Evolutionary conservation across 2,888 invertebrate species (phyloP), one percentile per base, ranked within the genome.

Genomic region (Calameuta filiformis): DNA sequence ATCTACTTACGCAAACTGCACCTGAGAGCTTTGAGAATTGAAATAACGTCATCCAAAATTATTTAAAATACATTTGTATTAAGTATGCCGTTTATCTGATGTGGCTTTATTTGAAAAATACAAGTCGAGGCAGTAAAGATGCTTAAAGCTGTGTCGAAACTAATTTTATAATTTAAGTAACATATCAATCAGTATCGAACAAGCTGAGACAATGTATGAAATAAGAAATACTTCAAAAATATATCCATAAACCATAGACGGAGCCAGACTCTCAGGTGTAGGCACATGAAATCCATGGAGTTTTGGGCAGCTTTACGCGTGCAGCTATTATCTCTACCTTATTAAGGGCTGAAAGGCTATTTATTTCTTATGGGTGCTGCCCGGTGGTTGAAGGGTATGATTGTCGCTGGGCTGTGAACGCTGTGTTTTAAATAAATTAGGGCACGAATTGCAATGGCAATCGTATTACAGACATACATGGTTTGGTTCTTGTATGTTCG

Each of bases 401-500:
- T 68, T 81, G 76, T 79, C 79, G 75, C 73, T 76, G 79, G 56
- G 73, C 73, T 76, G 56, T 78, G 75, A 81, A 73, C 34, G 79
- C 56, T 75, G 69, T 71, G 35, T 75, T 69, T 75, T 71, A 75
- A 68, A 76, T 79, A 92, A 92, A 92, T 92, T 71, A 71, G 71
- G 6, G 71, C 15, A 71, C 71, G 34, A 71, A 71, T 34, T 71
- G 71, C 34, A 71, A 31, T 33, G 15, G 71, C 71, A 71, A 71
- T 71, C 71, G 71, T 71, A 33, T 34, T 81, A 82, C 85, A 87
- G 89, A 86, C 88, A 86, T 88, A 89, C 87, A 90, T 93, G 93
- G 94, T 93, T 93, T 93, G 93, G 92, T 91, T 92, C 92, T 93
- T 92, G 91, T 92, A 92, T 92, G 92, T 90, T 93, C 97, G 94